Base-by-base conservation (phyloP, 2,113 vertebrate genomes). In the Datnioides undecimradiatus region DNA sequence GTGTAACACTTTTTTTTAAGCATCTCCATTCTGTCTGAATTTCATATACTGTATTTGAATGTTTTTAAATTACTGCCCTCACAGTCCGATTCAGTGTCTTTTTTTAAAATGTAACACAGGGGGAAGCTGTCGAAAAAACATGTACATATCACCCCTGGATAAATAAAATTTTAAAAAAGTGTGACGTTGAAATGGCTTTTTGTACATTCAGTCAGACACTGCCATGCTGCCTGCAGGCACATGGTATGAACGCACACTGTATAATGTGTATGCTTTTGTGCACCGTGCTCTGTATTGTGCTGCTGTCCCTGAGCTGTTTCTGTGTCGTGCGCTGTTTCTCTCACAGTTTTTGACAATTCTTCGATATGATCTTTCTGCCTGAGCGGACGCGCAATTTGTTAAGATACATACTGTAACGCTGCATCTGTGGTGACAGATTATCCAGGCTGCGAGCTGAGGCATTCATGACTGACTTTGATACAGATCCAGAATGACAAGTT, bases 401-500 rank as follows among this genome's bases (percentile, higher is more conserved):
- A 52, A n/a, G 64, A 79, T 68, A 34, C 51, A 55, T 43, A 45
- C 48, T 54, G 72, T 74, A 64, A 58, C 11, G 38, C 9, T 34
- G 58, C 17, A 43, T 60, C 60, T 3, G 45, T 27, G 41, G 72
- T 10, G 52, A 71, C 73, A 59, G 46, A 52, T 45, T 46, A 76
- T 51, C 34, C 13, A 1, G 41, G 45, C 64, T 10, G 62, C 27
- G 2, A n/a, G n/a, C n/a, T n/a, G 57, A 68, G 67, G 77, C 87
- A 48, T 78, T 57, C 33, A 14, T 74, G 79, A 89, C 29, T 73
- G 79, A 87, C 52, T 74, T 31, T 87, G 86, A 89, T 19, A n/a
- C 45, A 72, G 69, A 90, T 79, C 31, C 48, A 67, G 49, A 67
- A 31, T 2, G 83, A 91, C 90, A 85, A 40, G 75, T 63, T 90